phyloP scores from a whole-genome alignment of 2,797 vertebrate species.

The Karalla daura region DNA sequence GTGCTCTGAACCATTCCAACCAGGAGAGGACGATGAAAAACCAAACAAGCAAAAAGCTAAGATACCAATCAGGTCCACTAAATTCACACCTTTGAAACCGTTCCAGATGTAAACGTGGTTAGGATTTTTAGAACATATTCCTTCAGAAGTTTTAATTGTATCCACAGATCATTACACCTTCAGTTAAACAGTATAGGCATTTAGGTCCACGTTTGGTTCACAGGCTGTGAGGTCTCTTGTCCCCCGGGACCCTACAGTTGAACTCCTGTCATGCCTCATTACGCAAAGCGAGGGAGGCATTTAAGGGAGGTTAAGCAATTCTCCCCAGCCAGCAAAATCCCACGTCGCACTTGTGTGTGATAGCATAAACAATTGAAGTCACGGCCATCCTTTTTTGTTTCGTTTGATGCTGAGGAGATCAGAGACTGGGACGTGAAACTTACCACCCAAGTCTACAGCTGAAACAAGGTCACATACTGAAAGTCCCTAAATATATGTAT shows the following conservation, averaged over 20 bases:
- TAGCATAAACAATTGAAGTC: constrained; percentile 31
- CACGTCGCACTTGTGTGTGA: constrained; percentile 23
- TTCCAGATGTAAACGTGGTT: constrained; percentile 28
- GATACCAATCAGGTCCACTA: neutral
- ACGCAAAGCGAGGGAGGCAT: constrained; percentile 43
- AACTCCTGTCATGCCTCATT: constrained; percentile 52
- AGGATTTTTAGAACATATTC: neutral
- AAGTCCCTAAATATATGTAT: neutral
- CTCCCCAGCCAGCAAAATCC: constrained; percentile 22
- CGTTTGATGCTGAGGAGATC: neutral
- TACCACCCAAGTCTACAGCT: constrained; percentile 23
- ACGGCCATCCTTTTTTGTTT: neutral
- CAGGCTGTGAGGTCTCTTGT: neutral
- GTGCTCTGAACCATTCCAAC: neutral
- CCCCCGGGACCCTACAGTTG: constrained; percentile 30
- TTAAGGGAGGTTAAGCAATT: neutral
- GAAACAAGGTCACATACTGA: neutral
- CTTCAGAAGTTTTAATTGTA: constrained; percentile 30
- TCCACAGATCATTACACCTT: constrained; percentile 44
- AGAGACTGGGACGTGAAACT: neutral
- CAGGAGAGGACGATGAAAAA: constrained; percentile 62
- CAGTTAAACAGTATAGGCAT: constrained; percentile 42
- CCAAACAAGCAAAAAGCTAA: constrained; percentile 20
- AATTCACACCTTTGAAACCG: constrained; percentile 36
- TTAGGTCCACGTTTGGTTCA: neutral